Evolutionary conservation across 2,797 vertebrate genomes (phyloP), one percentile per base, ranked within the genome.

Genomic region (Mareca penelope): DNA sequence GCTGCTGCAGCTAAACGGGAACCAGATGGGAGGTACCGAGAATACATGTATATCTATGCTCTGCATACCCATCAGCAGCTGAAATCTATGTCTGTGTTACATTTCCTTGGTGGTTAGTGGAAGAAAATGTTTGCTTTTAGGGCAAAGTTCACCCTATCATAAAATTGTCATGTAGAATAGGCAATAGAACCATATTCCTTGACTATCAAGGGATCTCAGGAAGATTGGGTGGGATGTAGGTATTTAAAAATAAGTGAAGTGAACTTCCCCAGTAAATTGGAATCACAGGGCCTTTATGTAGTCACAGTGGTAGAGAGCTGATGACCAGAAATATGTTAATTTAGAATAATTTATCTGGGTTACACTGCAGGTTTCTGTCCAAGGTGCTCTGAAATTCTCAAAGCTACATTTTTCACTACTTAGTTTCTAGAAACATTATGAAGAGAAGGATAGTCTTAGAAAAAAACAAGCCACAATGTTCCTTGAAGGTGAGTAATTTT

Each of bases 21-120:
- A 61, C 6, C 10, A 88, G 19, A 6, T 76, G 23, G 24, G 52
- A 72, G 12, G 4, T 10, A 28, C 39, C n/a, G 28, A 68, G 57
- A 60, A 61, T 0, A 44, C 42, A 44, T 44, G 42, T 44, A 0
- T 26, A 18, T 10, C 12, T 64, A 4, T 52, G 35, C 15, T 61
- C 61, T 80, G 7, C 31, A n/a, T 6, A 46, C 4, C 9, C 37
- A 64, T 15, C 37, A 50, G 19, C 18, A 61, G 33, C 69, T 31
- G n/a, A 42, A 59, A 59, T 46, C 35, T 80, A 9, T 5, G 1
- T 60, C 35, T 50, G 22, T 79, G n/a, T 37, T 52, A 28, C 15
- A 12, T 76, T 55, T 93, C 15, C 40, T 65, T 73, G 7, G 17
- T 73, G 59, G 7, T 1, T 48, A 16, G 6, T 31, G n/a, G 22